phyloP scores from a whole-genome alignment of 2,888 invertebrate species.

The Tenthredo mesomela region DNA sequence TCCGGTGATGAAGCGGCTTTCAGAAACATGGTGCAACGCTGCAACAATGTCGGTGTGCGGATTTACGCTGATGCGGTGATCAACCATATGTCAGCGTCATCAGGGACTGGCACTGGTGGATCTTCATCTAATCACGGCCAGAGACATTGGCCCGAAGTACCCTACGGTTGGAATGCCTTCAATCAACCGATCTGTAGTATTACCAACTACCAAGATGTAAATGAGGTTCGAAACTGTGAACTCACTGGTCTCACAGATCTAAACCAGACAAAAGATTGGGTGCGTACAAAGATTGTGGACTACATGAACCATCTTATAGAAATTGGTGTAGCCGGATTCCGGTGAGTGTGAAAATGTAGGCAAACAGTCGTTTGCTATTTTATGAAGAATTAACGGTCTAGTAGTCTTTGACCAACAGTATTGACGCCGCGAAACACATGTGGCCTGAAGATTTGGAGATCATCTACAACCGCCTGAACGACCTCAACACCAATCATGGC shows the following conservation, averaged over 20 bases:
- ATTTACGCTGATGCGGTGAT: slow-evolving; percentile 92
- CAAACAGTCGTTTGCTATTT: background rate
- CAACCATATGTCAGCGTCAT: slow-evolving; percentile 88
- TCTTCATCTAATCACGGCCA: slow-evolving; percentile 80
- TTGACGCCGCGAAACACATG: slow-evolving; percentile 91
- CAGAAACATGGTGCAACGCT: slow-evolving; percentile 87
- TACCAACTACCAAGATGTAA: slow-evolving; percentile 83
- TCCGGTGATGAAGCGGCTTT: slow-evolving; percentile 89
- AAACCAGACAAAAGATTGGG: slow-evolving; percentile 86
- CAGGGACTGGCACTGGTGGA: slow-evolving; percentile 79
- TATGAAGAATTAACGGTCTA: background rate
- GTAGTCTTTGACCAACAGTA: slow-evolving; percentile 75
- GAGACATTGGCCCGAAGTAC: slow-evolving; percentile 83
- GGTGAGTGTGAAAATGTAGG: slow-evolving; percentile 74
- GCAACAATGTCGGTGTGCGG: slow-evolving; percentile 89
- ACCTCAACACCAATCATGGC: slow-evolving; percentile 84
- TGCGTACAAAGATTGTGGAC: slow-evolving; percentile 82
- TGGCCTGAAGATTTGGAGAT: slow-evolving; percentile 85
- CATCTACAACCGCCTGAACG: slow-evolving; percentile 83
- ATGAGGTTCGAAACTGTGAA: slow-evolving; percentile 86
- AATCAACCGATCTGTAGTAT: slow-evolving; percentile 82
- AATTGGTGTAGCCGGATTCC: slow-evolving; percentile 91
- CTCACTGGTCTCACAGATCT: slow-evolving; percentile 88
- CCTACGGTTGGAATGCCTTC: slow-evolving; percentile 85
- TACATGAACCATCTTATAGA: slow-evolving; percentile 85